phyloP scores from a whole-genome alignment of 2,113 vertebrate genomes.

The Pseudorasbora parva region DNA sequence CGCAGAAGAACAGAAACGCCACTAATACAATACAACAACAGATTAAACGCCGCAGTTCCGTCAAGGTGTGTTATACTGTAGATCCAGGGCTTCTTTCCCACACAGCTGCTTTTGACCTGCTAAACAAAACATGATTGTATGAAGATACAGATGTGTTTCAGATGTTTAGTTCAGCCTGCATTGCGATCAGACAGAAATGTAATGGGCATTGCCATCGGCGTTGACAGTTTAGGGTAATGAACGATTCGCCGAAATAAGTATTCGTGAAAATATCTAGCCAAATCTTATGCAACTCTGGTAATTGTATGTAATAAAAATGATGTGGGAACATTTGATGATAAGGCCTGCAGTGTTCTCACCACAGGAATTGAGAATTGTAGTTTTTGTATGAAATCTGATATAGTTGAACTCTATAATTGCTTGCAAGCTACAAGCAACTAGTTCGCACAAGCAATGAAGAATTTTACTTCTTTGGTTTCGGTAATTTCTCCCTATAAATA shows the following conservation, averaged over 20 bases:
- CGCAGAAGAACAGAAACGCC: not conserved
- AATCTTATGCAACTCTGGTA: not conserved
- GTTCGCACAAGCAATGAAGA: slow-evolving; percentile 8
- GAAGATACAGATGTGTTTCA: slow-evolving; percentile 4
- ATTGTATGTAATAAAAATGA: not conserved
- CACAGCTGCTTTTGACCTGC: not conserved
- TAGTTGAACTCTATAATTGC: not conserved
- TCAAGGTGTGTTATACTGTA: not conserved
- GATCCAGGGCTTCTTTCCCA: slow-evolving; percentile 1
- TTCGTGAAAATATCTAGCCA: not conserved
- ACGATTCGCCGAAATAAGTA: not conserved
- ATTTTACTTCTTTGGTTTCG: not conserved
- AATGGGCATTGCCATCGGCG: not conserved
- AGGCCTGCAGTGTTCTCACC: not conserved
- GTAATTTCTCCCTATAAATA: not conserved
- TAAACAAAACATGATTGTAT: slow-evolving; percentile 18
- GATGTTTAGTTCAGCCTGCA: not conserved
- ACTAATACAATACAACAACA: not conserved
- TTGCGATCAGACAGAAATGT: not conserved
- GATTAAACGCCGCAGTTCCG: not conserved
- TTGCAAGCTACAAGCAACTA: slow-evolving; percentile 17
- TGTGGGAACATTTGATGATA: not conserved
- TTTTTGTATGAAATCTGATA: not conserved
- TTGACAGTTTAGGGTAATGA: not conserved
- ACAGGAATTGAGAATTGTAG: not conserved